phyloP scores from a whole-genome alignment of 2,888 invertebrate species.

The Trichogramma evanescens region DNA sequence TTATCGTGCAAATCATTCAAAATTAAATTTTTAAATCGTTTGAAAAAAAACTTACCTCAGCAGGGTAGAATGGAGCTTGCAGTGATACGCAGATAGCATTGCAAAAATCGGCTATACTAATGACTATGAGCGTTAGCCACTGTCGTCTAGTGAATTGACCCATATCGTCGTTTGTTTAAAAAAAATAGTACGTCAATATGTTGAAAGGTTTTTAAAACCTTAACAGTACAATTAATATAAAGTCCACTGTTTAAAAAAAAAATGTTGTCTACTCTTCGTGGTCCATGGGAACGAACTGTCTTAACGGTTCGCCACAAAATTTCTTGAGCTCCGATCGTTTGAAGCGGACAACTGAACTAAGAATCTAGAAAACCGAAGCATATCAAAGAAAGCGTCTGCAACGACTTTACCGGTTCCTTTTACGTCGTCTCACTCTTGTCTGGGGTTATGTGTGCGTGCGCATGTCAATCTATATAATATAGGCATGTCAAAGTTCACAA shows the following conservation, averaged over 20 bases:
- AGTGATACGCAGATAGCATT: conserved; percentile 78
- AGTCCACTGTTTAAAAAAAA: not conserved
- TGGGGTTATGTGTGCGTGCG: not conserved
- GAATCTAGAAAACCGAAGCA: too few relatives aligned
- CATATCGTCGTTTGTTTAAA: conserved; percentile 49
- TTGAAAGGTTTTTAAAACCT: too few relatives aligned
- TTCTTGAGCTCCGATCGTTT: too few relatives aligned
- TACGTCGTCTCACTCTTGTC: not conserved
- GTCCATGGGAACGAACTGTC: too few relatives aligned
- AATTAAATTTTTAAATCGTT: too few relatives aligned
- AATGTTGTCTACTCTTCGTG: not conserved
- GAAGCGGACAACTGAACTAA: too few relatives aligned
- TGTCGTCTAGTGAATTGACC: conserved; percentile 65
- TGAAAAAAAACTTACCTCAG: conserved; percentile 57
- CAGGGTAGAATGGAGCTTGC: conserved; percentile 80
- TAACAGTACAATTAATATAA: not conserved
- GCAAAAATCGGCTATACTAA: conserved; percentile 76
- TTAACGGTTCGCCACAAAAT: too few relatives aligned
- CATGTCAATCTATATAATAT: not conserved
- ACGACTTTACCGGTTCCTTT: conserved; percentile 9
- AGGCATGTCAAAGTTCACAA: conserved; percentile 20
- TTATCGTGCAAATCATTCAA: too few relatives aligned
- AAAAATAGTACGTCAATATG: too few relatives aligned
- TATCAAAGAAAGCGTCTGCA: too few relatives aligned
- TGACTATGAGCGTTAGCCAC: conserved; percentile 70